These are phyloP conservation scores for Loris lydekkerianus DNA, from an alignment of 2,797 vertebrate species.

Conservation along the genomic window DNA sequence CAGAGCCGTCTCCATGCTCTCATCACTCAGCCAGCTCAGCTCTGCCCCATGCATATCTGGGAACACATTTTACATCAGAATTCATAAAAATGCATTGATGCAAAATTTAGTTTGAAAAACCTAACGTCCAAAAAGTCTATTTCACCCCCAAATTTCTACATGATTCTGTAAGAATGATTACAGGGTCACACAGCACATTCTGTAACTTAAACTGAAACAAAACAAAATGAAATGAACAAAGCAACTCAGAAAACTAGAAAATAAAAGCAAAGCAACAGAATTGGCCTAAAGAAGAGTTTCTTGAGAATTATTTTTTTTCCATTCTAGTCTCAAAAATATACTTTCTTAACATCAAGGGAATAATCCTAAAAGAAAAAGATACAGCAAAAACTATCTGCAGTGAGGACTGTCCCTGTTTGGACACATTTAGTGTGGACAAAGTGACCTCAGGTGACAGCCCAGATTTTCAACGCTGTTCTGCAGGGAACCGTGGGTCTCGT, in stretches of 20 bases:
- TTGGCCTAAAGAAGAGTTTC: background rate
- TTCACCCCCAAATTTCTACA: background rate
- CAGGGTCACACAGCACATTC: accelerated
- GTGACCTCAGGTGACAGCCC: accelerated
- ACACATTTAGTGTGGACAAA: accelerated
- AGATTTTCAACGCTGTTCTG: accelerated
- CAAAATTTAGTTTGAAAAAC: background rate
- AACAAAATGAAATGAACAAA: background rate
- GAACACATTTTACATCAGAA: background rate
- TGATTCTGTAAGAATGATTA: accelerated
- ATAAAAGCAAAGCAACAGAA: background rate
- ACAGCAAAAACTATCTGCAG: accelerated
- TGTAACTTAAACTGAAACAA: background rate
- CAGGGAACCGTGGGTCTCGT: accelerated
- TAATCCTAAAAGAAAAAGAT: background rate
- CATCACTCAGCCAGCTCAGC: accelerated
- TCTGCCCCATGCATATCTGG: accelerated
- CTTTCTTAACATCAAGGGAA: background rate
- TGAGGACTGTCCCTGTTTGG: too few relatives aligned
- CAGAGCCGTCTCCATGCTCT: too few relatives aligned
- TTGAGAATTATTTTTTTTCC: background rate
- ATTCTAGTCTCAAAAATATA: background rate
- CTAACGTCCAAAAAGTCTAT: background rate
- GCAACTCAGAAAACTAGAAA: background rate
- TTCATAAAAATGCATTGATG: background rate